Evolutionary conservation across 1,140 invertebrate species (phyloP), one percentile per base, ranked within the genome.

Genomic region (Aphis craccivora): DNA sequence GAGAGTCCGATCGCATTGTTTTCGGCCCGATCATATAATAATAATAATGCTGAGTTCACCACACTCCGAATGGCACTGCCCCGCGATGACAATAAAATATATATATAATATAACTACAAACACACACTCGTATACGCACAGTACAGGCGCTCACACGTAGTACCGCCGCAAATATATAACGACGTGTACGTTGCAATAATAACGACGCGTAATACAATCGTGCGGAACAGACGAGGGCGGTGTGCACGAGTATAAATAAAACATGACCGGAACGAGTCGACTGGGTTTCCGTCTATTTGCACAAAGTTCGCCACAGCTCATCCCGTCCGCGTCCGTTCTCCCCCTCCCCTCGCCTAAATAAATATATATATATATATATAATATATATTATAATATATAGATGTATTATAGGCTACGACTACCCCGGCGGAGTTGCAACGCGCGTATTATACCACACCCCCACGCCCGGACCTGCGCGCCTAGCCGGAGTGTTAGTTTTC

Each of bases 241-340:
- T 91, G 35, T 81, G 84, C 76, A 14, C 60, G 30, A 9, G 30
- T 83, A 83, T 86, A 92, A 92, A 93, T 93, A 93, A 93, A 93
- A 93, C 91, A 84, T 84, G 91, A 93, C 91, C 91, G 91, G 91
- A 93, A 93, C 91, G 48, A 86, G 91, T 86, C 35, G 91, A 48
- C n/a, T 48, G 76, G 81, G 81, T 93, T 93, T 92, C 90, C 90
- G 90, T 92, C 90, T 86, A 86, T 93, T 93, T 55, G 81, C 91
- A 53, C 91, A 93, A 67, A 93, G 76, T 84, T 92, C 91, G 23
- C 60, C 67, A 43, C 60, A 48, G 30, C 48, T 40, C 48, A 14
- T 45, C 81, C 23, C 37, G 81, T 18, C 81, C 81, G 20, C 22
- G 37, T 45, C 45, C 45, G 45, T 45, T 14, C 48, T 0, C 48